These are phyloP conservation scores for Trissolcus brochymenae DNA, from an alignment of 2,888 invertebrate genomes.

Conservation along the genomic window DNA sequence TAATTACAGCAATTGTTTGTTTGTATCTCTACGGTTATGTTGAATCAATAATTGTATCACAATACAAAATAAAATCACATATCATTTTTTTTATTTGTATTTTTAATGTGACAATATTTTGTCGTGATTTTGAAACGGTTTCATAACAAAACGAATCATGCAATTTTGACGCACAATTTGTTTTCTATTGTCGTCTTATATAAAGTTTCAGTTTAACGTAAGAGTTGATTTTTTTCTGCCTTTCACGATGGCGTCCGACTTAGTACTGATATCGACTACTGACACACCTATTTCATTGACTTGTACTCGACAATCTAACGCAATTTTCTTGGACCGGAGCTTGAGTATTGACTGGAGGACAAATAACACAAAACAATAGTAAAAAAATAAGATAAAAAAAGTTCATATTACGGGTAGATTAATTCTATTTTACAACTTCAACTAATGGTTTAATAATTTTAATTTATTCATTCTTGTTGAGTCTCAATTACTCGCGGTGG, in stretches of 20 bases:
- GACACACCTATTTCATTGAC: not conserved
- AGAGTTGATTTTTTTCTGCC: too few relatives aligned
- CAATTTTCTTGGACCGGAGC: not conserved
- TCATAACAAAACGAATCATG: conserved; percentile 19
- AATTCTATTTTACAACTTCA: too few relatives aligned
- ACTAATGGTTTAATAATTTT: too few relatives aligned
- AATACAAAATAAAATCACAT: conserved; percentile 17
- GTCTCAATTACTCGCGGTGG: too few relatives aligned
- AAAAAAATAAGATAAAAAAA: too few relatives aligned
- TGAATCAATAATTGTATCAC: conserved; percentile 6
- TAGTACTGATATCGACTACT: conserved; percentile 33
- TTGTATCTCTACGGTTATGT: not conserved
- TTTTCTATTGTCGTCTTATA: conserved; percentile 2
- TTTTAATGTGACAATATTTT: not conserved
- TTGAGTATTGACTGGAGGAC: conserved; percentile 2
- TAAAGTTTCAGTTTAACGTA: too few relatives aligned
- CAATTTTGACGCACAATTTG: conserved; percentile 21
- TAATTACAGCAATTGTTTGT: too few relatives aligned
- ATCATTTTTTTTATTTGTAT: conserved; percentile 1
- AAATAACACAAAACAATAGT: conserved; percentile 12
- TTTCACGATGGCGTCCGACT: conserved; percentile 17
- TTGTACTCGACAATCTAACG: conserved; percentile 3
- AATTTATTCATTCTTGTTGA: too few relatives aligned
- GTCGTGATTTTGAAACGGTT: conserved; percentile 6
- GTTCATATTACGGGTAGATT: too few relatives aligned